Evolutionary conservation across 2,113 vertebrate genomes (phyloP), one percentile per base, ranked within the genome.

Genomic region (Bos indicus): DNA sequence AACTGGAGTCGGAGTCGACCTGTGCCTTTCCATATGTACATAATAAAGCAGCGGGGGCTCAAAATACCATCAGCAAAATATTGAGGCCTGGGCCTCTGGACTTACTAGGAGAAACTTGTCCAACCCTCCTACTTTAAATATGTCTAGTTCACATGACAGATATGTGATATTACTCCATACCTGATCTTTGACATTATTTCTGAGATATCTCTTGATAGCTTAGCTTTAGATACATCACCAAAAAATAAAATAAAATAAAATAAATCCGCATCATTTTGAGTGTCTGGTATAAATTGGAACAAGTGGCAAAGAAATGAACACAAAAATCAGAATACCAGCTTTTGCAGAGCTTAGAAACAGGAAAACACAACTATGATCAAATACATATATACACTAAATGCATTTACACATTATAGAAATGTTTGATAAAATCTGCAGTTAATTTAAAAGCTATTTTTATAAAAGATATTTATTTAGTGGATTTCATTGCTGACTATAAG

Each of bases 161-260:
- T 33, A 54, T 59, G 33, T 36, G 48, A 12, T 60, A 77, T 89
- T 19, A 62, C n/a, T 86, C 26, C 11, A 82, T 82, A 62, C 9
- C 4, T 33, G 25, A 74, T 62, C 26, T 93, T 94, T 80, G n/a
- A 52, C 48, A 91, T 51, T 80, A 90, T 64, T 93, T 85, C 25
- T 71, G 17, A 83, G 28, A 30, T 88, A 59, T 52, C 6, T 93
- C 23, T 93, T 59, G 13, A 7, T 84, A 74, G 10, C 6, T 57
- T 88, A 48, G 26, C 40, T 91, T 92, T 77, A 85, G 25, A 91
- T 56, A 87, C 5, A 81, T 77, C 13, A 84, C 33, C 40, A 4
- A 30, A 87, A 85, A 80, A 30, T 2, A 43, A 28, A 48, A 8
- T 46, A 48, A 46, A 74, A 28, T 8, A 26, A 26, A 46, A 28